These are phyloP conservation scores for Picus viridis DNA, from an alignment of 2,797 vertebrate genomes.

Conservation along the genomic window DNA sequence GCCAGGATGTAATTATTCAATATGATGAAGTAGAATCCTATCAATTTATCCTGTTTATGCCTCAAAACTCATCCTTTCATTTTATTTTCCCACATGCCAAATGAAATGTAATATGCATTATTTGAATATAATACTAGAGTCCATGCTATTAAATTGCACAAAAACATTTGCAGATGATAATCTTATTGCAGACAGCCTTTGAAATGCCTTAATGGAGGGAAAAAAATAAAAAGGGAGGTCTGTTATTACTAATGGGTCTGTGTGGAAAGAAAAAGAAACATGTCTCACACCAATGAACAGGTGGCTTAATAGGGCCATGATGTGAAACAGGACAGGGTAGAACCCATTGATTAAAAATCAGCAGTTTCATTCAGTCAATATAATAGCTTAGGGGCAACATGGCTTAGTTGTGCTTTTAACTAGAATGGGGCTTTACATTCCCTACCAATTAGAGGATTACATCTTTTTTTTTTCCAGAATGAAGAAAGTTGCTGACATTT, in stretches of 20 bases:
- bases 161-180: slow-evolving; percentile 17
- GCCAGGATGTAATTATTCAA: slow-evolving; percentile 16
- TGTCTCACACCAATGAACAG: background rate
- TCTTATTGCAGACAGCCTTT: background rate
- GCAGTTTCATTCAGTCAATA: background rate
- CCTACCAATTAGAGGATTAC: background rate
- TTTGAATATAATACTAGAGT: background rate
- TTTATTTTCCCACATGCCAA: slow-evolving; percentile 42
- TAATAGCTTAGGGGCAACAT: background rate
- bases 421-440: background rate
- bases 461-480: background rate
- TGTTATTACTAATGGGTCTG: background rate
- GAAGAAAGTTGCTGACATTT: background rate
- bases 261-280: background rate
- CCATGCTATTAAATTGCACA: background rate
- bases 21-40: background rate
- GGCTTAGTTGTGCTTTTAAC: background rate
- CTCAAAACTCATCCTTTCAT: slow-evolving; percentile 1
- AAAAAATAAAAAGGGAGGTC: background rate
- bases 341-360: background rate
- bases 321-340: background rate
- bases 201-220: background rate
- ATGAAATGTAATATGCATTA: slow-evolving; percentile 22
- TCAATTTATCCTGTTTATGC: slow-evolving; percentile 39
- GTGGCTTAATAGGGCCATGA: background rate